Evolutionary conservation across 2,113 vertebrate species (phyloP), one percentile per base, ranked within the genome.

Genomic region (Ursus arctos): DNA sequence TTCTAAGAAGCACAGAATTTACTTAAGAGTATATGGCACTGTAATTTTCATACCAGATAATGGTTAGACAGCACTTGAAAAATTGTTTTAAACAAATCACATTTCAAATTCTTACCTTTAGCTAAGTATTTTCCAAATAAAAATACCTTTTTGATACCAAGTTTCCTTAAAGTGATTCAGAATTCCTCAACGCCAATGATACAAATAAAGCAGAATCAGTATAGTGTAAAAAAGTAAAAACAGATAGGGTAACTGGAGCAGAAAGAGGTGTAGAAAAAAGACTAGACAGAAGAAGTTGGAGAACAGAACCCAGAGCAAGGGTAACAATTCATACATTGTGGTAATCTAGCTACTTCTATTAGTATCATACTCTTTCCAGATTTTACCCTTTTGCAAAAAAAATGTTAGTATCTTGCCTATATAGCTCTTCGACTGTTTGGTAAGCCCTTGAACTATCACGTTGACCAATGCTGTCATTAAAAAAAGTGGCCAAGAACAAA

Each of bases 91-190:
- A 77, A 51, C 4, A 83, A 82, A 84, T 3, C 49, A 86, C 16
- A 88, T 79, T 83, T 89, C 4, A 93, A 83, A 84, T 84, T 71
- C 83, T 94, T 71, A 83, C 26, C 72, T 36, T 88, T 21, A 61
- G 55, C 9, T 87, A 96, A 94, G 49, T 95, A 85, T 84, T 63
- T 91, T 91, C 31, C 18, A 72, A 89, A 47, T 82, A 87, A 84
- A 94, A 94, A 74, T 33, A 61, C 21, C n/a, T 93, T 31, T 94
- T 81, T 61, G 53, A 85, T 53, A 93, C 36, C n/a, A 87, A 65
- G 19, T 47, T 96, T 91, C 59, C 57, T 97, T 81, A 65, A 43
- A 65, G 12, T 59, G 47, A 92, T 74, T 92, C 22, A 79, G 40
- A 97, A 88, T 89, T 11, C 36, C 40, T 96, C 13, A 67, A 26